phyloP scores from a whole-genome alignment of 2,888 invertebrate genomes.

The Terebella lapidaria region DNA sequence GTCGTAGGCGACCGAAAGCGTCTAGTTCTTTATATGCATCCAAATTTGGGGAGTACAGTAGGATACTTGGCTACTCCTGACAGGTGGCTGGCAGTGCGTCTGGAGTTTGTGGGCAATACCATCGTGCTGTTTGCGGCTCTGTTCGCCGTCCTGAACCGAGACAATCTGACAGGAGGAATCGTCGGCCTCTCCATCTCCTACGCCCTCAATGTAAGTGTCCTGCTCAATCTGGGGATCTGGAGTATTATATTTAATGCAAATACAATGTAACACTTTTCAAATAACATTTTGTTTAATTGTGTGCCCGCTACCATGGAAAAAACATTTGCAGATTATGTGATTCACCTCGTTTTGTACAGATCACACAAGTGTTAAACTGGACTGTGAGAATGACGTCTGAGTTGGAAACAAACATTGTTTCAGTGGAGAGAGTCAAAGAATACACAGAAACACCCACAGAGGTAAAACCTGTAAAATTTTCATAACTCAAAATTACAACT shows the following conservation, averaged over 20 bases:
- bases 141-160: constrained; percentile 22
- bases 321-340: too few species aligned
- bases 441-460: constrained; percentile 65
- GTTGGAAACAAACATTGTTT: constrained; percentile 94
- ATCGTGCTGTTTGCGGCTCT: constrained; percentile 27
- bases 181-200: constrained; percentile 26
- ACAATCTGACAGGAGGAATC: constrained; percentile 18
- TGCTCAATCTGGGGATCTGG: not conserved
- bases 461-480: too few species aligned
- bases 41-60: too few species aligned
- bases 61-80: too few species aligned
- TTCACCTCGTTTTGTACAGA: constrained; percentile 63
- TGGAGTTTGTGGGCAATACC: constrained; percentile 25
- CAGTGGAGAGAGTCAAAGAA: constrained; percentile 93
- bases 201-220: constrained; percentile 29
- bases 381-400: constrained; percentile 92
- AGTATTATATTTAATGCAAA: not conserved
- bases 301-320: too few species aligned
- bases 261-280: too few species aligned
- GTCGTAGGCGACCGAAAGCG: too few species aligned
- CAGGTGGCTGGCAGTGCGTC: constrained; percentile 27
- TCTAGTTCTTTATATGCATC: too few species aligned
- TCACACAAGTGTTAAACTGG: constrained; percentile 92
- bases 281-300: too few species aligned
- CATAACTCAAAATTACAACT: not conserved